A percentile compares a stretch with the other conserved stretches of the same genome.
These are phyloP conservation scores for Callimorpha dominula DNA, from an alignment of 2,888 invertebrate species.

Conservation along the genomic window DNA sequence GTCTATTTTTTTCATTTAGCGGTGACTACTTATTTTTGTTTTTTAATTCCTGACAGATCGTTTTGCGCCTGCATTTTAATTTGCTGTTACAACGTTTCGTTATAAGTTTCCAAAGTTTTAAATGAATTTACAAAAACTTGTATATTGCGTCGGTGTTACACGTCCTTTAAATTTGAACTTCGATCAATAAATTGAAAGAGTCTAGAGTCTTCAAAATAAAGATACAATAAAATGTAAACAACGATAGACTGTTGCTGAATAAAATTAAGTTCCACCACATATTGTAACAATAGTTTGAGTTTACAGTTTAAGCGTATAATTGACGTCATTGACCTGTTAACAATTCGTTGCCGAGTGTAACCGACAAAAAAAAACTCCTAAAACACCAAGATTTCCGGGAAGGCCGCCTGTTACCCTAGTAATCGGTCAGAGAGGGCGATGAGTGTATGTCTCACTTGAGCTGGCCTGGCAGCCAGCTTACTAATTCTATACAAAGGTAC, in stretches of 20 bases:
- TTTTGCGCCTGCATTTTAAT: conserved; percentile 21
- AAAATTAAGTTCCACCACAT: not conserved
- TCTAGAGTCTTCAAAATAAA: not conserved
- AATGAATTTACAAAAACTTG: not conserved
- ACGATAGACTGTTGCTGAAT: not conserved
- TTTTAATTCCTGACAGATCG: conserved; percentile 67
- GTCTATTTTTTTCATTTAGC: conserved; percentile 60
- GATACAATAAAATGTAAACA: not conserved
- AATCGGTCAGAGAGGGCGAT: too few relatives aligned
- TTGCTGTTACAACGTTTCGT: too few relatives aligned
- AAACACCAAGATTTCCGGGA: too few relatives aligned
- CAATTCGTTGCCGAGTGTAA: too few relatives aligned
- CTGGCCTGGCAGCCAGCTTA: too few relatives aligned
- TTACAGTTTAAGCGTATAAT: not conserved
- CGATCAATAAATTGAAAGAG: not conserved
- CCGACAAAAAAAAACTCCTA: too few relatives aligned
- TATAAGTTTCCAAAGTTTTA: not conserved
- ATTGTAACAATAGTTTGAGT: not conserved
- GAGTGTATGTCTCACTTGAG: too few relatives aligned
- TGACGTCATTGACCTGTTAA: too few relatives aligned
- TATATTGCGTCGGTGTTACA: not conserved
- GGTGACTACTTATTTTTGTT: conserved; percentile 61
- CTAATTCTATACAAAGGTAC: too few relatives aligned
- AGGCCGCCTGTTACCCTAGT: too few relatives aligned
- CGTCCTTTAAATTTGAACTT: not conserved